Evolutionary conservation across 2,113 vertebrate genomes (phyloP).

Genomic region (Perccottus glenii): DNA sequence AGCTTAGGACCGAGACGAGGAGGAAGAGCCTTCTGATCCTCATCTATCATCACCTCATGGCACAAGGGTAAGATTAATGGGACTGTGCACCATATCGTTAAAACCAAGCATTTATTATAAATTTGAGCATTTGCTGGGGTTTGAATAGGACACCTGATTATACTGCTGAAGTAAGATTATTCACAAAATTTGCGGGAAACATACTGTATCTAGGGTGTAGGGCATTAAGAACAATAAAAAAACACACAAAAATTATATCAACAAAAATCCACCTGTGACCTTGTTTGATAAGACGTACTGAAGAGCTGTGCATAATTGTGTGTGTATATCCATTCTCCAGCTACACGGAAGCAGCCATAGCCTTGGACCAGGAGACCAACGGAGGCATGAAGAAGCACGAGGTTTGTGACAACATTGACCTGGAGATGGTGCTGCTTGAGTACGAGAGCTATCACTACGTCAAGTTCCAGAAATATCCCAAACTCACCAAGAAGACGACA

Average conservation of each 20-base stretch:
- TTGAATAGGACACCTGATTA: background rate
- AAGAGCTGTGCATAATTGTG: background rate
- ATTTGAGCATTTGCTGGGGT: background rate
- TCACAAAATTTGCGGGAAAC: no score
- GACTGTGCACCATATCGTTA: background rate
- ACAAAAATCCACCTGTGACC: background rate
- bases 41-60: conserved; percentile 90
- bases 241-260: background rate
- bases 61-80: conserved; percentile 86
- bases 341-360: conserved; percentile 84
- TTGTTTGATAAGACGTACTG: background rate
- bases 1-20: conserved; percentile 85
- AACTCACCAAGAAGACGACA: conserved; percentile 84
- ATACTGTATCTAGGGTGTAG: no score
- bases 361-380: conserved; percentile 90
- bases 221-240: background rate
- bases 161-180: background rate
- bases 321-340: conserved; percentile 65
- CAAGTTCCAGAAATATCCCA: conserved; percentile 95
- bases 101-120: no score
- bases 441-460: conserved; percentile 96
- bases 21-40: conserved; percentile 90
- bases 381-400: conserved; percentile 84
- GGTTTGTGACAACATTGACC: conserved; percentile 94
- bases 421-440: conserved; percentile 95